phyloP scores from a whole-genome alignment of 2,113 vertebrate genomes.

The Euleptes europaea region DNA sequence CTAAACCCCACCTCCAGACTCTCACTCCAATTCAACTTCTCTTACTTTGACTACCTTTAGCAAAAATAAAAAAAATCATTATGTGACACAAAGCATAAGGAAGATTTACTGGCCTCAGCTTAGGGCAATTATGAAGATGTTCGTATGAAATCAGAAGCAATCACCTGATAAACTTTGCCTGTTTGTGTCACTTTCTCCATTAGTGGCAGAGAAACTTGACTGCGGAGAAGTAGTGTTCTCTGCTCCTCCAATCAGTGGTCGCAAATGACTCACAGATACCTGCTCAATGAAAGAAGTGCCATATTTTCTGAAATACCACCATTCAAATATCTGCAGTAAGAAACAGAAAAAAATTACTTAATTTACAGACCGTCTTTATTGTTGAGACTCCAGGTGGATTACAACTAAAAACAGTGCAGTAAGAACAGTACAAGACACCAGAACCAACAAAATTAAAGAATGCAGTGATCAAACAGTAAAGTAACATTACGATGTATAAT shows the following conservation, averaged over 20 bases:
- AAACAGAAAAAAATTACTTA: conserved; percentile 45
- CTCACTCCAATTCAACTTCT: neutral
- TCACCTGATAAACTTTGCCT: conserved; percentile 93
- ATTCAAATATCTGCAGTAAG: conserved; percentile 91
- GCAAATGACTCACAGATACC: conserved; percentile 94
- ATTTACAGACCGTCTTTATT: too few relatives aligned
- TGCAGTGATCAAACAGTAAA: fast-evolving
- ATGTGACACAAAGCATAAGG: fast-evolving
- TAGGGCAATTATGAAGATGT: neutral
- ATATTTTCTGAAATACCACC: conserved; percentile 98
- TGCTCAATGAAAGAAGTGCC: conserved; percentile 98
- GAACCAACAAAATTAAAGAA: neutral
- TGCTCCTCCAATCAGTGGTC: conserved; percentile 89
- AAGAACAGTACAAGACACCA: too few relatives aligned
- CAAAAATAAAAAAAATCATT: neutral
- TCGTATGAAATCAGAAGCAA: neutral
- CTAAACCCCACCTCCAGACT: neutral
- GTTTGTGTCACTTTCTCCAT: conserved; percentile 81
- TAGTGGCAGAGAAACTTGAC: conserved; percentile 79
- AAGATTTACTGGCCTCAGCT: fast-evolving
- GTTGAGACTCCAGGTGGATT: too few relatives aligned
- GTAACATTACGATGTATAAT: neutral
- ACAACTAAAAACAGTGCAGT: too few relatives aligned
- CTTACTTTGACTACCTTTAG: neutral
- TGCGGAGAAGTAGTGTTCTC: conserved; percentile 83